Evolutionary conservation across 1,140 invertebrate species (phyloP), one percentile per base, ranked within the genome.

Genomic region (Andricus grossulariae): DNA sequence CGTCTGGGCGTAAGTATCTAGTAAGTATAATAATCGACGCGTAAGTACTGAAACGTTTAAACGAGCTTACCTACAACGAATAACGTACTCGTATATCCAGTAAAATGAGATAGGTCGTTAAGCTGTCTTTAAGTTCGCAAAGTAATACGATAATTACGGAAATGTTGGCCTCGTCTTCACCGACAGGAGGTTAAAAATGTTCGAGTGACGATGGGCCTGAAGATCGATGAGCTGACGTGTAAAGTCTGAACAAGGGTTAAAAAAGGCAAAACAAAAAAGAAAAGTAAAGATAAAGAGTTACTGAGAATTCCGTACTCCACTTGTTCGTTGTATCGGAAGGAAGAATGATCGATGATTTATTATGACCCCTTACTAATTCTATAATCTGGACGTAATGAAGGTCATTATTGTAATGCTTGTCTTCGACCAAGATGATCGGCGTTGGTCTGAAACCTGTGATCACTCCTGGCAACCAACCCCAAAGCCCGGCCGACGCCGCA

Each of bases 401-500:
- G 83, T 88, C 87, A 90, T 90, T 90, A 89, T 83, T 74, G 83
- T 90, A 89, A 90, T 90, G 82, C 88, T 88, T 86, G 87, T 90
- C 88, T 88, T 89, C 86, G 86, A 84, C 72, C 72, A 71, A 79
- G 81, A 85, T 85, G 86, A 87, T 88, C 76, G 83, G 76, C 74
- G 79, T 78, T 85, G 74, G 75, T 73, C 80, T 81, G 74, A 85
- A 83, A 84, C 85, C 85, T 83, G 75, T 85, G 86, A 84, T 85
- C 85, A 85, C 83, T 50, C 77, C 86, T 82, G 80, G 83, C 81
- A 79, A 78, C 60, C 77, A 77, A 78, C 60, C 77, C 78, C 60
- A 75, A 66, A 75, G 60, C 75, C 50, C 60, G 76, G 55, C 71
- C 73, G 73, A 74, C 74, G 49, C 71, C 55, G 76, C 76, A 80